Base-by-base conservation (phyloP, 2,797 vertebrate genomes). In the Neoniphon sammara region DNA sequence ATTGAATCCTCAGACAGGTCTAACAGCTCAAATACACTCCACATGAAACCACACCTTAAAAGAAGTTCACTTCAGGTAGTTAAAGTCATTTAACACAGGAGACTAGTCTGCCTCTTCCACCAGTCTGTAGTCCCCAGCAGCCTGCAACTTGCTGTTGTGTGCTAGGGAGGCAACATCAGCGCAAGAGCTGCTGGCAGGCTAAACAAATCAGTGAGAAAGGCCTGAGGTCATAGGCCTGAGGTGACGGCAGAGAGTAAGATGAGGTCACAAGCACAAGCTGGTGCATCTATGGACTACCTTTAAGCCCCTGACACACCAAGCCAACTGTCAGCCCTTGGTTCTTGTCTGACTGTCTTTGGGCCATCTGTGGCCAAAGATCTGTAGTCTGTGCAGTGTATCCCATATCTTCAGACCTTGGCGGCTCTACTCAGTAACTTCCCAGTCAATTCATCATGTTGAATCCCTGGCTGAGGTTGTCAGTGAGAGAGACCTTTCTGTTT, bases 11-110 rank as follows among this genome's bases (percentile, higher is more conserved):
- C 53, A 50, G 68, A 75, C 39, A 77, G 65, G 55, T 79, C 9
- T 66, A 64, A 73, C 84, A 70, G 80, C 42, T 66, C 56, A 12
- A 20, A 44, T 5, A 4, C 70, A 57, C 70, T 67, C 31, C 44
- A 49, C 50, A 72, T 67, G 59, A 61, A 5, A 4, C 7, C 58
- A 53, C 53, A 49, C 14, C 21, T 71, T 56, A 49, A 79, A 67
- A 71, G 23, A 66, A 85, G 80, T 79, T 31, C 71, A 77, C 74
- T 82, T 55, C 31, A 85, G 70, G 70, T 65, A 39, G 27, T 47
- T 63, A 58, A 54, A 42, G 58, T 75, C 62, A 70, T 79, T 77
- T 11, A 68, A 39, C 61, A 42, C 20, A 1, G 44, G 62, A 70
- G 25, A 73, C 31, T 9, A 27, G 50, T 69, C 39, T 34, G 50